These are phyloP conservation scores for Jacana jacana DNA, from an alignment of 2,113 vertebrate species.

Conservation along the genomic window DNA sequence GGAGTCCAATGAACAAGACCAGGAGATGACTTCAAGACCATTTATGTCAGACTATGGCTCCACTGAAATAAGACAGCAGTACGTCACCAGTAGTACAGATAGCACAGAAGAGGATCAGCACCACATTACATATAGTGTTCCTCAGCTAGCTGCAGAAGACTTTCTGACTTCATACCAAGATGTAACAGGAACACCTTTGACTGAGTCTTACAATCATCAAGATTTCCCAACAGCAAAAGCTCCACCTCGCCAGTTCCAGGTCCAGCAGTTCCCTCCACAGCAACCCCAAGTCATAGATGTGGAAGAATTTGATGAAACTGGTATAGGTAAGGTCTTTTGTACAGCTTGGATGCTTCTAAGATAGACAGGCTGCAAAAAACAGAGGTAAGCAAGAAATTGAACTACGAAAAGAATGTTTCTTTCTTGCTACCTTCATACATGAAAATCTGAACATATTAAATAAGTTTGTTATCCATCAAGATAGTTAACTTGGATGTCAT, in stretches of 20 bases:
- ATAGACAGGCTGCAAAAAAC: neutral
- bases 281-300: slow-evolving; percentile 84
- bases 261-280: slow-evolving; percentile 67
- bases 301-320: slow-evolving; percentile 82
- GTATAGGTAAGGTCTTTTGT: slow-evolving; percentile 62
- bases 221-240: slow-evolving; percentile 47
- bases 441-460: neutral
- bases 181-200: slow-evolving; percentile 22
- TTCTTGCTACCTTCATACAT: neutral
- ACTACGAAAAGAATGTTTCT: neutral
- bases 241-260: slow-evolving; percentile 72
- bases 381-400: neutral
- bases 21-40: slow-evolving; percentile 43
- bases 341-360: neutral
- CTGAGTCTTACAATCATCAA: slow-evolving; percentile 3
- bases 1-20: slow-evolving; percentile 28
- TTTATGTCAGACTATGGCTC: slow-evolving; percentile 42
- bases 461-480: neutral
- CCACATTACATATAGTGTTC: neutral
- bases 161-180: slow-evolving; percentile 1
- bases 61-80: slow-evolving; percentile 51
- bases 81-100: neutral
- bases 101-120: slow-evolving; percentile 44
- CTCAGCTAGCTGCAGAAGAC: neutral
- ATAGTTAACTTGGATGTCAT: neutral